Conservation (phyloP, 2,888 invertebrate genomes). For the Crepidodera aurea region DNA sequence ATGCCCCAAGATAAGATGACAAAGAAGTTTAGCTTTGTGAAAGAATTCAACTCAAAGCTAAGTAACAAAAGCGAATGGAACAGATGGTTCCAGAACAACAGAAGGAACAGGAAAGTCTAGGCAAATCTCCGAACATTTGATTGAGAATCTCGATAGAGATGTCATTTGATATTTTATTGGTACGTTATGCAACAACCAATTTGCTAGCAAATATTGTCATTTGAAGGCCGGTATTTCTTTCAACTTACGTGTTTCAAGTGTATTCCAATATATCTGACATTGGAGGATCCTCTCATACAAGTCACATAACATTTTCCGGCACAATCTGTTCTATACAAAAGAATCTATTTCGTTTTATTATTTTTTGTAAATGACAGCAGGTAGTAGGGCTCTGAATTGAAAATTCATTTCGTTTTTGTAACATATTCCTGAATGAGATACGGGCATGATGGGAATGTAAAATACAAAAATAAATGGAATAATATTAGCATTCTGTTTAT, state of each 20-base stretch:
- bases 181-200: neutral
- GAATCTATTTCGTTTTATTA: conserved; percentile 11
- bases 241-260: conserved; percentile 1
- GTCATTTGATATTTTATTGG: neutral
- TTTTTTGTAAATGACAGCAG: conserved; percentile 13
- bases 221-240: neutral
- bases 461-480: conserved; percentile 11
- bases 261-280: conserved; percentile 5
- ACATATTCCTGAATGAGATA: neutral
- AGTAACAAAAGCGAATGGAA: too few relatives aligned
- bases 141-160: too few relatives aligned
- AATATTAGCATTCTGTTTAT: neutral
- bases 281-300: conserved; percentile 3
- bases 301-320: conserved; percentile 5
- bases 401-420: conserved; percentile 4
- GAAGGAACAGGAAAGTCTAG: too few relatives aligned
- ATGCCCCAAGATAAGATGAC: too few relatives aligned
- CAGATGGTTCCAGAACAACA: too few relatives aligned
- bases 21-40: too few relatives aligned
- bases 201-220: conserved; percentile 6
- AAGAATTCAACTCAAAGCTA: too few relatives aligned
- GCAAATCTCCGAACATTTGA: too few relatives aligned
- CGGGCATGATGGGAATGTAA: neutral
- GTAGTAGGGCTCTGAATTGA: neutral
- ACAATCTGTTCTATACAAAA: conserved; percentile 6